A percentile compares a stretch with the other conserved stretches of the same genome.
phyloP scores from a whole-genome alignment of 2,113 vertebrate genomes.

The Pyxicephalus adspersus region DNA sequence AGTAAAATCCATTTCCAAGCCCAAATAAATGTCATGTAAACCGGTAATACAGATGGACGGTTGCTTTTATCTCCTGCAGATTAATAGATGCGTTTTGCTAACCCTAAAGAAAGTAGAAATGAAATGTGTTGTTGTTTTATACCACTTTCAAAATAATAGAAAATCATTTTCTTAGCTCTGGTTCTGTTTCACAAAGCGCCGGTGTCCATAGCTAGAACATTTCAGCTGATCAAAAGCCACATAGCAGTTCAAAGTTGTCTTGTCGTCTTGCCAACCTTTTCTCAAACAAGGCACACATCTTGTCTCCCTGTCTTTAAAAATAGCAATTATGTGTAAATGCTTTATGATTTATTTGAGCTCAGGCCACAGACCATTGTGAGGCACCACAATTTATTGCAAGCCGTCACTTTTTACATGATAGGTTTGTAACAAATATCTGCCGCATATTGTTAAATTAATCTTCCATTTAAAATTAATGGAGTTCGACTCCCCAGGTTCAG shows the following conservation, averaged over 20 bases:
- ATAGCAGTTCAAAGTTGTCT: constrained; percentile 32
- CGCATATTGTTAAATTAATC: constrained; percentile 99
- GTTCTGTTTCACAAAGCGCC: background rate
- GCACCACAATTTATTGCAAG: constrained; percentile 93
- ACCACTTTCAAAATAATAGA: background rate
- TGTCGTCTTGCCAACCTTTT: constrained; percentile 31
- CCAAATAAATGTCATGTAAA: too few relatives aligned
- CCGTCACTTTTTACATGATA: constrained; percentile 98
- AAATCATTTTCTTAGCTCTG: background rate
- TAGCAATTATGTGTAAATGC: constrained; percentile 89
- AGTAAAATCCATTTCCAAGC: too few relatives aligned
- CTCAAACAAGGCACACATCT: constrained; percentile 76
- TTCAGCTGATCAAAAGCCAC: constrained; percentile 19
- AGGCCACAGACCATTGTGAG: constrained; percentile 83
- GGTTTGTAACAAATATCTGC: constrained; percentile 99
- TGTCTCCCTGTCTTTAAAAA: constrained; percentile 86
- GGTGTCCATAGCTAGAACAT: background rate
- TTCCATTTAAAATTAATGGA: constrained; percentile 99
- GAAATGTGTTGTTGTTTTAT: too few relatives aligned
- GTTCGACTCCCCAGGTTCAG: constrained; percentile 99
- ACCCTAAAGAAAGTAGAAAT: too few relatives aligned
- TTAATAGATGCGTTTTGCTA: too few relatives aligned
- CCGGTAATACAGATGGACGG: too few relatives aligned
- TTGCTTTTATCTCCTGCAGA: too few relatives aligned
- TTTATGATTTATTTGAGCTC: constrained; percentile 90